Evolutionary conservation across 2,797 vertebrate species (phyloP).

Genomic region (Acrocephalus scirpaceus): DNA sequence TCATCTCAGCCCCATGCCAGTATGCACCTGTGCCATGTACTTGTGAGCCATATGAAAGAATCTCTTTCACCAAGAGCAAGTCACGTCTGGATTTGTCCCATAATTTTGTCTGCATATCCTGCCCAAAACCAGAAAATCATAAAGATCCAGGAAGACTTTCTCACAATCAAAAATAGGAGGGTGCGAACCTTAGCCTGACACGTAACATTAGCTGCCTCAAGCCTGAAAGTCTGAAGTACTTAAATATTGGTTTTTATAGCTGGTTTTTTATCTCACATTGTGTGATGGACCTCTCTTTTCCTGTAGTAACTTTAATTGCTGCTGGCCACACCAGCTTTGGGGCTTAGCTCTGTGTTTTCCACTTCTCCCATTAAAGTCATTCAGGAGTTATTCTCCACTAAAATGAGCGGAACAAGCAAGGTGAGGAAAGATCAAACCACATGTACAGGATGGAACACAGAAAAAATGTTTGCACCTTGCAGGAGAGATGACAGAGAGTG

Average conservation of each 20-base stretch:
- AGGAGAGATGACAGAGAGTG: not conserved
- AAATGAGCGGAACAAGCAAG: not conserved
- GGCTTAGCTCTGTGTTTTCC: not conserved
- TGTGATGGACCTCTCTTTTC: not conserved
- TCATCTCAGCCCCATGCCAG: not conserved
- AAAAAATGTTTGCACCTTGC: not conserved
- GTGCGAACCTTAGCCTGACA: not conserved
- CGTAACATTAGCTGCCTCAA: not conserved
- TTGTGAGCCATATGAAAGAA: not conserved
- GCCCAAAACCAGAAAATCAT: not conserved
- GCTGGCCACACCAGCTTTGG: not conserved
- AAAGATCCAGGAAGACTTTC: not conserved
- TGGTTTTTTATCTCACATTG: not conserved
- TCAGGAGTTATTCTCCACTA: not conserved
- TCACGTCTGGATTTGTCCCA: not conserved
- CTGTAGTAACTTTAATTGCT: not conserved
- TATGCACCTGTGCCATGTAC: not conserved
- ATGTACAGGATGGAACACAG: not conserved
- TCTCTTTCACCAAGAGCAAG: not conserved
- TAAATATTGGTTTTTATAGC: not conserved
- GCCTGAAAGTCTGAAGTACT: not conserved
- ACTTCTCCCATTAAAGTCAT: not conserved
- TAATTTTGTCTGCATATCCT: not conserved
- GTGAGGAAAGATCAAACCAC: not conserved
- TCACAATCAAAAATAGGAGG: not conserved